Percentiles rank a stretch among this genome's conserved stretches.
Conservation (phyloP, 2,888 invertebrate species). For the Ochropleura plecta region DNA sequence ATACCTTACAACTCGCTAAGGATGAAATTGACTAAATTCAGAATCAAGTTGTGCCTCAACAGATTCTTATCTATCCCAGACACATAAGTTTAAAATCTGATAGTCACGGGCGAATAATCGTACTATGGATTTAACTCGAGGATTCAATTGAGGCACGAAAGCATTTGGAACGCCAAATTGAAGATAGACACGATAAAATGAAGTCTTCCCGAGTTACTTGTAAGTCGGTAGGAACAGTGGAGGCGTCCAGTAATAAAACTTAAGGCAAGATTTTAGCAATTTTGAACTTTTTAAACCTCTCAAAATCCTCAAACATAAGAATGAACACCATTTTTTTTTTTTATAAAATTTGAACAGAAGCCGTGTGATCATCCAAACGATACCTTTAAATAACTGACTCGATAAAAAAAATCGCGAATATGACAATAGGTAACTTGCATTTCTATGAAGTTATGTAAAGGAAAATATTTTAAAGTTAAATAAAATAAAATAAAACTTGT, state of each 20-base stretch:
- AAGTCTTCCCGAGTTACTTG: conserved; percentile 2
- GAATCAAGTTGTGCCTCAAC: conserved; percentile 14
- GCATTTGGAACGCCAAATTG: conserved; percentile 35
- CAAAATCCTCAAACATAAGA: too few relatives aligned
- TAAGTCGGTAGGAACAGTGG: neutral
- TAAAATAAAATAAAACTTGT: too few relatives aligned
- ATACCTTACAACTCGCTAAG: neutral
- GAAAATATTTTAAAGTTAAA: too few relatives aligned
- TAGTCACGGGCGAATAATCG: conserved; percentile 32
- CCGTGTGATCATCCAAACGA: too few relatives aligned
- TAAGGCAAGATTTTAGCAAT: neutral
- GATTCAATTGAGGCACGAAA: conserved; percentile 38
- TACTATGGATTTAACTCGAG: neutral
- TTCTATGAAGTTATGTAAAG: too few relatives aligned
- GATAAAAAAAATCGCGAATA: too few relatives aligned
- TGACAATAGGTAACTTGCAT: too few relatives aligned
- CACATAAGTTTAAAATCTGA: conserved; percentile 41
- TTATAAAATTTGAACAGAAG: too few relatives aligned
- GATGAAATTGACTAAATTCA: conserved; percentile 15
- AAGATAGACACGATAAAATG: conserved; percentile 37
- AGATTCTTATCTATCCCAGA: conserved; percentile 39
- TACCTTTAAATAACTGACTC: too few relatives aligned
- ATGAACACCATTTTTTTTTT: too few relatives aligned
- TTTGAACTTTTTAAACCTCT: too few relatives aligned
- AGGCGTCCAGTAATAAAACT: neutral